Percentiles rank a stretch among this genome's conserved stretches.
Evolutionary conservation across 2,113 vertebrate genomes (phyloP).

Genomic region (Pterocles orientalis): DNA sequence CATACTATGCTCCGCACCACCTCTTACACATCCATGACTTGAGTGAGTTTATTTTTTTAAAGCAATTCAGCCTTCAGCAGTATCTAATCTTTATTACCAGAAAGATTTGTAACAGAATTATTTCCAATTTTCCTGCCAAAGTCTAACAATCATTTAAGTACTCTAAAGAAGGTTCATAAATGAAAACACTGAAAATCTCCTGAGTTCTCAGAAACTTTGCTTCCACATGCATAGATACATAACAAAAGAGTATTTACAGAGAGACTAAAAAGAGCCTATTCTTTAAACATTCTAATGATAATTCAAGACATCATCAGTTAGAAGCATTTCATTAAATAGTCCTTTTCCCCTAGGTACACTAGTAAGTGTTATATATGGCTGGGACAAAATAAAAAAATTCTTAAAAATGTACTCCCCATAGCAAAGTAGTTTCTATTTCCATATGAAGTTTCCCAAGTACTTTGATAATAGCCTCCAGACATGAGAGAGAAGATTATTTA

Average conservation of each 20-base stretch:
- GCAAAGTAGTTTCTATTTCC: not conserved
- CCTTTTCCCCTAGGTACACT: not conserved
- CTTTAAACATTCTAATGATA: not conserved
- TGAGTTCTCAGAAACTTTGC: not conserved
- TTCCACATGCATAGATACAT: not conserved
- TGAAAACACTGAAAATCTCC: not conserved
- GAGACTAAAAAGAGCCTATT: not conserved
- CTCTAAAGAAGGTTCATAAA: not conserved
- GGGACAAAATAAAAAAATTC: not conserved
- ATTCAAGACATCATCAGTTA: conserved; percentile 15
- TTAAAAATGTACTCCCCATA: not conserved
- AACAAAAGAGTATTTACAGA: not conserved
- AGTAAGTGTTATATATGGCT: not conserved
- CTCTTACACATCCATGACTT: not conserved
- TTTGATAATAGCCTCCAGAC: conserved; percentile 36
- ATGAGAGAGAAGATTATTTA: not conserved
- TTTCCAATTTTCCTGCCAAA: not conserved
- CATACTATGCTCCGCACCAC: not conserved
- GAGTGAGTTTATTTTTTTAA: not conserved
- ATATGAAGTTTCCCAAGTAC: not conserved
- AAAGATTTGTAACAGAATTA: not conserved
- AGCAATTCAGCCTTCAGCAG: not conserved
- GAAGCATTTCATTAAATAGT: not conserved
- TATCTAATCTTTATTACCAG: not conserved
- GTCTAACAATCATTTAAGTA: not conserved